Evolutionary conservation across 2,113 vertebrate genomes (phyloP).

Genomic region (Eptesicus fuscus): DNA sequence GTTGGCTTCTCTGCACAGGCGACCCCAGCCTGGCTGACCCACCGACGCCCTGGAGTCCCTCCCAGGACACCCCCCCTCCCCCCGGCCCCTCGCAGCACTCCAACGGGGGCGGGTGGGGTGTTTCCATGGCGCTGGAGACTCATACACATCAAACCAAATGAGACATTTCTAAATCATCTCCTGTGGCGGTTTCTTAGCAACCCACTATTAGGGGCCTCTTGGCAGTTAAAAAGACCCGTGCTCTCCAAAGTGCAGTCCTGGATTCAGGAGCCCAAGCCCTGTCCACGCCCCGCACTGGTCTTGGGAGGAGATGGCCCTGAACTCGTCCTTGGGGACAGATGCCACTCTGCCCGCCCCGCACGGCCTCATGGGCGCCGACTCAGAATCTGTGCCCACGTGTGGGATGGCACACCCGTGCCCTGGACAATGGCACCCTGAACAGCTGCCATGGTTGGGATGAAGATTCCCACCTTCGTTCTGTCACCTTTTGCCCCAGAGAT

Average conservation of each 20-base stretch:
- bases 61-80: background rate
- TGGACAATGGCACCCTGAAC: rapidly evolving
- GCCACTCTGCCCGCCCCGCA: background rate
- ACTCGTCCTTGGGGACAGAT: rapidly evolving
- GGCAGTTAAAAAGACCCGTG: conserved; percentile 35
- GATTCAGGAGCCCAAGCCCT: background rate
- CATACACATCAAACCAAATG: background rate
- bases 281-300: background rate
- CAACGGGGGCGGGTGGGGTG: background rate
- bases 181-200: conserved; percentile 48
- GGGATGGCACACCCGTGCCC: rapidly evolving
- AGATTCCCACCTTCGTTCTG: background rate
- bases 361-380: rapidly evolving
- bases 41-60: background rate
- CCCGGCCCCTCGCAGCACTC: background rate
- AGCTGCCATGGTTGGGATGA: rapidly evolving
- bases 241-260: background rate
- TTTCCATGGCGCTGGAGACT: background rate
- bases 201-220: conserved; percentile 13
- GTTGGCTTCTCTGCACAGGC: too few relatives aligned
- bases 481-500: too few relatives aligned
- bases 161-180: background rate
- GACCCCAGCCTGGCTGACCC: rapidly evolving
- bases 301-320: background rate
- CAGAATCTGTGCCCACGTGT: rapidly evolving